Evolutionary conservation across 2,797 vertebrate genomes (phyloP).

Genomic region (Pagetopsis macropterus): DNA sequence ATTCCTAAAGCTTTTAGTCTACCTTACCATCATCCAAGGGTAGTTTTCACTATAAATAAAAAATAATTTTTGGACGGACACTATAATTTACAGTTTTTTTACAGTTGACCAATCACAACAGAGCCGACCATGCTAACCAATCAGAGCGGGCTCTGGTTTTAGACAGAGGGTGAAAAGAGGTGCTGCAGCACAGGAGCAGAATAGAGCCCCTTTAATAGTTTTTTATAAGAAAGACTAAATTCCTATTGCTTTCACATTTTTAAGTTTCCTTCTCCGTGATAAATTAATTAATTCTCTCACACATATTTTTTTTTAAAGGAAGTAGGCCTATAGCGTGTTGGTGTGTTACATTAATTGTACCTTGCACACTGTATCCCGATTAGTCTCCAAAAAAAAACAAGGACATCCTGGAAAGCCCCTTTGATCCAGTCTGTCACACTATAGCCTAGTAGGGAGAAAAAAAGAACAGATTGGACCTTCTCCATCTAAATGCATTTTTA

Average conservation of each 20-base stretch:
- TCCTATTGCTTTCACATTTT: conserved; percentile 18
- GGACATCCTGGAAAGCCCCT: conserved; percentile 79
- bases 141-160: no score
- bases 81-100: no score
- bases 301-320: conserved; percentile 48
- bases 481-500: conserved; percentile 81
- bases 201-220: conserved; percentile 7
- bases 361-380: conserved; percentile 68
- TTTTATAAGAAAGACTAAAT: conserved; percentile 35
- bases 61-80: no score
- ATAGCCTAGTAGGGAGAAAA: conserved; percentile 61
- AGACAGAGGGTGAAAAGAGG: no score
- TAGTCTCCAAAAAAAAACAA: conserved; percentile 76
- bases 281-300: conserved; percentile 18
- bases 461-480: conserved; percentile 77
- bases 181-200: no score
- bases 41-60: no score
- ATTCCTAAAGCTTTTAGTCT: no score
- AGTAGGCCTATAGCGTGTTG: conserved; percentile 48
- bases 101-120: no score
- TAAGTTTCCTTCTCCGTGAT: not conserved
- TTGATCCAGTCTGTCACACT: conserved; percentile 81
- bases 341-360: conserved; percentile 56
- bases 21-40: no score
- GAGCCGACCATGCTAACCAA: no score